Evolutionary conservation across 2,888 invertebrate species (phyloP), one percentile per base, ranked within the genome.

Genomic region (Sinopyrophorus schimmeli): DNA sequence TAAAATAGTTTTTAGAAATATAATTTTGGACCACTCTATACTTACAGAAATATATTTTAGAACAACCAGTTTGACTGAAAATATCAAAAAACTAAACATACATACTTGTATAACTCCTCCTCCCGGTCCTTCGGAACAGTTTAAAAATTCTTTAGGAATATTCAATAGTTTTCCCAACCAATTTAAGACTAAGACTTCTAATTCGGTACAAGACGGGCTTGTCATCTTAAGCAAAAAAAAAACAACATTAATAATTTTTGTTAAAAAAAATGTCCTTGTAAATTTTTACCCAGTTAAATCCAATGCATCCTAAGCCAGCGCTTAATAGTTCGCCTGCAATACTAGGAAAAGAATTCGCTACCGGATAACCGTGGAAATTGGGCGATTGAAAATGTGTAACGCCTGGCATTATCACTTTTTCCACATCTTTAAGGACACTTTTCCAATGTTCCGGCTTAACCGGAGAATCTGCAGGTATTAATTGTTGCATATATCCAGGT

Each of bases 331-430:
- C 92, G 1, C 89, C 91, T 1, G 92, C 79, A 38, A 94, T 83
- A 15, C 88, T 84, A 2, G 94, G 92, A 70, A 84, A 95, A 0
- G 92, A 92, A 52, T 82, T 82, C 7, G 83, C 91, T 1, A 90
- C 85, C 0, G 93, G 92, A 71, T 84, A 94, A 70, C 89, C 95
- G 67, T 94, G 92, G 75, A 97, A 96, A 59, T 89, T 81, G 1
- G 95, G 96, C 5, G 92, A 92, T 61, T 89, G 87, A 95, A 96
- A 96, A 64, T 94, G 92, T 0, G 95, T 94, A 17, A 87, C 89
- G 58, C 97, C 97, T 0, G 96, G 96, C 84, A 95, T 86, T 55
- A 99, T 89, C 41, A 89, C 80, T 58, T 84, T 77, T 66, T 91
- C 91, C 51, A 98, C 83, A 66, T 98, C 98, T 49, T 82, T 79